These are phyloP conservation scores for Pyralis farinalis DNA, from an alignment of 2,888 invertebrate genomes.

Conservation along the genomic window DNA sequence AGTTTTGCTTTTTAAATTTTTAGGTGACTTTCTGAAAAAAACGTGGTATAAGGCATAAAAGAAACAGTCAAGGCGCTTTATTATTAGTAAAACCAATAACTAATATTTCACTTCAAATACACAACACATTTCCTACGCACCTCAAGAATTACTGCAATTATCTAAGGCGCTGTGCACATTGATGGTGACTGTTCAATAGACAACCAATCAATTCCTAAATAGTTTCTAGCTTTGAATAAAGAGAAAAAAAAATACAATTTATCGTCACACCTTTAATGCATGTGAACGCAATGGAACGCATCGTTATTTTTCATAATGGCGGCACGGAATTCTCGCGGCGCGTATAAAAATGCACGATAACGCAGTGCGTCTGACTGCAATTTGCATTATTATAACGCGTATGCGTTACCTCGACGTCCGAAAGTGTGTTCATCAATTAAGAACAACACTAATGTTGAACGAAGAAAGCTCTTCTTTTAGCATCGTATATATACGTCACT, in stretches of 20 bases:
- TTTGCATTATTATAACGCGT: slow-evolving; percentile 58
- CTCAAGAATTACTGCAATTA: too few species aligned
- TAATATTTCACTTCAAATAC: too few species aligned
- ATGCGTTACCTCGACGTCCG: slow-evolving; percentile 32
- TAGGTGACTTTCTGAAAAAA: too few species aligned
- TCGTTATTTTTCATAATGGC: slow-evolving; percentile 37
- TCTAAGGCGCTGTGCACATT: slow-evolving; percentile 3
- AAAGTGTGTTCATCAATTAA: neutral
- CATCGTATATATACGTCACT: too few species aligned
- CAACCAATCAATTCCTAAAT: neutral
- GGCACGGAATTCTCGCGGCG: slow-evolving; percentile 33
- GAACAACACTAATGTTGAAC: neutral
- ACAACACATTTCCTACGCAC: too few species aligned
- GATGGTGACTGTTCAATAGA: slow-evolving; percentile 5
- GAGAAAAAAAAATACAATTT: slow-evolving; percentile 2
- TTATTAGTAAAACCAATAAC: too few species aligned
- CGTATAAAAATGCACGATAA: slow-evolving; percentile 52
- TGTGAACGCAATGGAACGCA: slow-evolving; percentile 13
- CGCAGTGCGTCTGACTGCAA: slow-evolving; percentile 33
- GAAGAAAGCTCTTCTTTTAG: too few species aligned
- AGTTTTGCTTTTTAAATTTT: too few species aligned
- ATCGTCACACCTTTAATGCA: slow-evolving; percentile 7
- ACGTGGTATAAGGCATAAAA: too few species aligned
- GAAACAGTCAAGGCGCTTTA: too few species aligned
- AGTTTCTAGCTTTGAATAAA: neutral